Conservation (phyloP, 2,113 vertebrate genomes). For the Electrona antarctica region DNA sequence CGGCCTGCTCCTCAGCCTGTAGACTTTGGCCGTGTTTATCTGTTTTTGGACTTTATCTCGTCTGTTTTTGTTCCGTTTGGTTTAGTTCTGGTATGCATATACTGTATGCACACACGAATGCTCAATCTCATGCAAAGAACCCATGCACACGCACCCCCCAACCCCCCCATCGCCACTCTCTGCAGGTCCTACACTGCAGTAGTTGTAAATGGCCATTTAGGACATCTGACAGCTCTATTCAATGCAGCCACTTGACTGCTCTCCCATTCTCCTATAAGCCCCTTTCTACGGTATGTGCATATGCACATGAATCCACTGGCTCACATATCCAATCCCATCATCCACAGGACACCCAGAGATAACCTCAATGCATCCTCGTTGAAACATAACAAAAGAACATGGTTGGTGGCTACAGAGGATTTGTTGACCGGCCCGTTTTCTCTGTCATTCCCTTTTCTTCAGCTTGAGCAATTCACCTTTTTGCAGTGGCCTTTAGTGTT, state of each 20-base stretch:
- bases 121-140: not conserved
- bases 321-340: not conserved
- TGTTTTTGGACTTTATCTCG: no score
- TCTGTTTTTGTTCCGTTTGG: no score
- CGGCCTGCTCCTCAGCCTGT: no score
- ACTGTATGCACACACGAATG: not conserved
- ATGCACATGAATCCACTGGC: not conserved
- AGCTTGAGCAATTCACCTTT: conserved; percentile 38
- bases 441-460: conserved; percentile 23
- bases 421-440: conserved; percentile 8
- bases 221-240: conserved; percentile 15
- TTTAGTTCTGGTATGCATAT: not conserved
- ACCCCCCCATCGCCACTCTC: not conserved
- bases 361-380: conserved; percentile 30
- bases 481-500: conserved; percentile 2
- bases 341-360: conserved; percentile 5
- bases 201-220: not conserved
- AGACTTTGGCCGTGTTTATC: no score
- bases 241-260: conserved; percentile 1
- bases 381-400: conserved; percentile 27
- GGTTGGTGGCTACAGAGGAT: conserved; percentile 25
- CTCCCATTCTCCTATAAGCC: not conserved
- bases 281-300: not conserved
- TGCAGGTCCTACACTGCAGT: not conserved
- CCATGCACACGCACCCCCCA: not conserved